Evolutionary conservation across 2,113 vertebrate species (phyloP).

Genomic region (Otocyon megalotis): DNA sequence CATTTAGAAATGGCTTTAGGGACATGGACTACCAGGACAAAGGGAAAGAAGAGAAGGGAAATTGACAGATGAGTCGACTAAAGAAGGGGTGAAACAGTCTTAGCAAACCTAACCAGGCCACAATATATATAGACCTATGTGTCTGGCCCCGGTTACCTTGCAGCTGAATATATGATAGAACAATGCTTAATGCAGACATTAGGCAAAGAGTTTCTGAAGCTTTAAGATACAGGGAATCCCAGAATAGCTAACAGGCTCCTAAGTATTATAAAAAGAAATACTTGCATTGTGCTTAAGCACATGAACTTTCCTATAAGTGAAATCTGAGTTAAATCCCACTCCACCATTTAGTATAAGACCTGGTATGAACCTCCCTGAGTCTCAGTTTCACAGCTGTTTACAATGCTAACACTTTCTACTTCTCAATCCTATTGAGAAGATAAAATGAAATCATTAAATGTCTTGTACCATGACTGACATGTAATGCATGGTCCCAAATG

Average conservation of each 20-base stretch:
- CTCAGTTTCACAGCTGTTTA: background rate
- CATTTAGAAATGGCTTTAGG: slow-evolving; percentile 27
- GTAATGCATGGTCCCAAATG: background rate
- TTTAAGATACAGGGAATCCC: background rate
- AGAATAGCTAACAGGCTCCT: background rate
- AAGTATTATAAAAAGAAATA: background rate
- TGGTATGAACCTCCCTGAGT: background rate
- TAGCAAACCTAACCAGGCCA: background rate
- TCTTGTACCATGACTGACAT: background rate
- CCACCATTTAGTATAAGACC: background rate
- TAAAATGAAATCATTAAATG: slow-evolving; percentile 20
- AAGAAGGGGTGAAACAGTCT: background rate
- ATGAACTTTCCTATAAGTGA: background rate
- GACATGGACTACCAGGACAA: background rate
- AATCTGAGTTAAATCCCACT: background rate
- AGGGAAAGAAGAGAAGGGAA: background rate
- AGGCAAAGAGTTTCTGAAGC: background rate
- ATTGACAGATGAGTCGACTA: background rate
- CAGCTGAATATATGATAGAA: background rate
- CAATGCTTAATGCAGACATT: background rate
- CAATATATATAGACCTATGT: background rate
- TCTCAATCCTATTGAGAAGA: background rate
- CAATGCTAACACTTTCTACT: background rate
- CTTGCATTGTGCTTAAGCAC: background rate
- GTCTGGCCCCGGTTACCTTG: background rate